phyloP scores from a whole-genome alignment of 2,113 vertebrate genomes.

The Hydrolagus affinis region DNA sequence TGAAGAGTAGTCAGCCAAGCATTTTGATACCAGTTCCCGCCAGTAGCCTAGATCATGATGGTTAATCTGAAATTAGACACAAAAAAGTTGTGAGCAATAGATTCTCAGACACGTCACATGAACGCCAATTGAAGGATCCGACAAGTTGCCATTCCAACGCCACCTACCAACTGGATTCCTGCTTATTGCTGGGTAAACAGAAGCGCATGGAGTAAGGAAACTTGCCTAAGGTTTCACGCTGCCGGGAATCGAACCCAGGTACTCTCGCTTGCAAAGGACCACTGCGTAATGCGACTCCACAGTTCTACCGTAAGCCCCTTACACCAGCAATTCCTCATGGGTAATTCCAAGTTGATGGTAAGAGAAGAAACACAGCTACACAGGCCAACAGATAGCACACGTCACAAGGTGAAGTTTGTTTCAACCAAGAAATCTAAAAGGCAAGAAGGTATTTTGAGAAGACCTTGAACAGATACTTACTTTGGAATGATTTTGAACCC shows the following conservation, averaged over 20 bases:
- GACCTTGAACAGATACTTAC: constrained; percentile 45
- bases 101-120: background rate
- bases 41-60: constrained; percentile 76
- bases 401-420: background rate
- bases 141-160: background rate
- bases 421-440: background rate
- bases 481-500: constrained; percentile 84
- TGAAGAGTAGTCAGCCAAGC: constrained; percentile 83
- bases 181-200: background rate
- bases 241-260: no score
- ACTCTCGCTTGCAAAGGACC: no score
- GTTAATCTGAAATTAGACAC: constrained; percentile 61
- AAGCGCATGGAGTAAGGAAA: no score
- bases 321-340: background rate
- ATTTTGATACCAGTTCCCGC: constrained; percentile 80
- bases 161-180: background rate
- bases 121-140: background rate
- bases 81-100: no score
- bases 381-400: background rate
- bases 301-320: no score
- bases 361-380: no score
- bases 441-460: background rate
- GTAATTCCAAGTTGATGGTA: background rate
- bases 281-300: no score
- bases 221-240: no score